Base-by-base conservation (phyloP, 2,113 vertebrate species). In the Ariopsis seemanni region DNA sequence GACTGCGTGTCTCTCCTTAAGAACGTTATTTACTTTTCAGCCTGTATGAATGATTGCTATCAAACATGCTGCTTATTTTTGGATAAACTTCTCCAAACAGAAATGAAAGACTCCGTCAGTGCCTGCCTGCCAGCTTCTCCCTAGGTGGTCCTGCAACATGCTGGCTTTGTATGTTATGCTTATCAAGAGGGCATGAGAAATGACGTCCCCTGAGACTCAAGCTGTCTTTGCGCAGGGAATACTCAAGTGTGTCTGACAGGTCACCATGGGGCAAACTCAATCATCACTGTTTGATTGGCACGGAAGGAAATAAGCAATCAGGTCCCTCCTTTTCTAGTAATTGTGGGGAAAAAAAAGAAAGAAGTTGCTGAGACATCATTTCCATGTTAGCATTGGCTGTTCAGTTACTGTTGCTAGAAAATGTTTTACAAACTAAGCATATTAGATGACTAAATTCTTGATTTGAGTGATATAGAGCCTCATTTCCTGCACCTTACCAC, bases 161-260 rank as follows among this genome's bases (percentile, higher is more conserved):
- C 83, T 20, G 69, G 88, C 81, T 83, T 93, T 93, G 94, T 95
- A 93, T 95, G 93, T 95, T 95, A 91, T 94, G 94, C 88, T 95
- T 95, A 95, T 92, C 90, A 90, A 93, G 92, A 92, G 92, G 92
- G 93, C 93, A 91, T 95, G 94, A 93, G 94, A 94, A 95, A 94
- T 91, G 80, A 90, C 91, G 91, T 93, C 93, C 93, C 89, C 22
- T 25, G 90, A 89, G 91, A 92, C 77, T 89, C 58, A 87, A 72
- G 89, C 69, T 79, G 82, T 65, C 82, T 58, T 77, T 85, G 87
- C n/a, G 5, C 14, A 63, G 75, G 80, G 74, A 80, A 80, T 63
- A 75, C 62, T 85, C 74, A 86, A 88, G 82, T 84, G 87, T 71
- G 63, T 90, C 71, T 89, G 88, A 86, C 85, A 87, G 88, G 85